A percentile compares a stretch with the other conserved stretches of the same genome.
These are phyloP conservation scores for Strigamia maritima DNA, from an alignment of 2,888 invertebrate genomes.

Conservation along the genomic window DNA sequence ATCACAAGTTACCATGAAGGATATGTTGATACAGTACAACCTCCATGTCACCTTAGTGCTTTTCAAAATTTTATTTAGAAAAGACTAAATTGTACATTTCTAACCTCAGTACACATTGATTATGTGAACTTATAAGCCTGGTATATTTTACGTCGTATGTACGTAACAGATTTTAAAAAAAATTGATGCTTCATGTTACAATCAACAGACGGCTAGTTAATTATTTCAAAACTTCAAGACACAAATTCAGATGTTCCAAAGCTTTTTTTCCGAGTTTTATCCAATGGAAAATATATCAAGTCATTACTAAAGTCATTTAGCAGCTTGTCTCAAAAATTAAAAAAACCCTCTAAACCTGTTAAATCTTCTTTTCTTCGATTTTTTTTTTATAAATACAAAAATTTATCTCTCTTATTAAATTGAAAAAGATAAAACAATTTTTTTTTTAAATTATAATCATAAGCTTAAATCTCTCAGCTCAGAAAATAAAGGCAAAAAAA, in stretches of 20 bases:
- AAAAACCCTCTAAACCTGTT: neutral
- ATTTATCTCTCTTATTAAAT: too few relatives aligned
- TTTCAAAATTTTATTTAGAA: neutral
- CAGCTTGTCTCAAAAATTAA: neutral
- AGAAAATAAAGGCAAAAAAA: too few relatives aligned
- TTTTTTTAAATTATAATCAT: too few relatives aligned
- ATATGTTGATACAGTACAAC: neutral
- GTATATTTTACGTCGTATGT: neutral
- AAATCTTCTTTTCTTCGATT: neutral
- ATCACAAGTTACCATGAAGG: neutral
- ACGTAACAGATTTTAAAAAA: neutral
- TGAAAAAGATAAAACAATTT: too few relatives aligned
- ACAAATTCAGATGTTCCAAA: neutral
- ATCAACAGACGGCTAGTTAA: slow-evolving; percentile 9
- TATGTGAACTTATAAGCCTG: neutral
- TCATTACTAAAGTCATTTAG: neutral
- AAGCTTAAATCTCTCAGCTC: too few relatives aligned
- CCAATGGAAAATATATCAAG: neutral
- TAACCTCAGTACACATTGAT: neutral
- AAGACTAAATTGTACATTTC: neutral
- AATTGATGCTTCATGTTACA: neutral
- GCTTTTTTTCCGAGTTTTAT: neutral
- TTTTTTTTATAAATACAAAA: too few relatives aligned
- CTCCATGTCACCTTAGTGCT: neutral
- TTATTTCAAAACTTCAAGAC: neutral